Evolutionary conservation across 2,113 vertebrate genomes (phyloP).

Genomic region (Romanogobio albipinnatus): DNA sequence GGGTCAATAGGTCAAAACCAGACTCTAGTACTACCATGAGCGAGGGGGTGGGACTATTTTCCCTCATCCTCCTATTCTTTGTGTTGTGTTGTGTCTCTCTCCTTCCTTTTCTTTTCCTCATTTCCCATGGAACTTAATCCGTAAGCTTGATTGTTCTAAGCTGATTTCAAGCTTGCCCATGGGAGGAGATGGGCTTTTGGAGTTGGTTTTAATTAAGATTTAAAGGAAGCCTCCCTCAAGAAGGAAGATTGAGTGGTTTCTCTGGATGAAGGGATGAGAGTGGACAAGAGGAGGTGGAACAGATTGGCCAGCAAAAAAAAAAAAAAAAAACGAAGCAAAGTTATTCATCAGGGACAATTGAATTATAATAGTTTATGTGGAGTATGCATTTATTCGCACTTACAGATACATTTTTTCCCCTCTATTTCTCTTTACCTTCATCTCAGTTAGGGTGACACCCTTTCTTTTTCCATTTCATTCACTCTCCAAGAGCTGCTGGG

Average conservation of each 20-base stretch:
- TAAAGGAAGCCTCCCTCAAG: constrained; percentile 76
- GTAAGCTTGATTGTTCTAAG: constrained; percentile 82
- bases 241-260: constrained; percentile 71
- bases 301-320: constrained; percentile 58
- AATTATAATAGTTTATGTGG: background rate
- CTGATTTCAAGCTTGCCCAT: constrained; percentile 75
- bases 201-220: constrained; percentile 82
- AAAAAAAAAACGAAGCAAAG: background rate
- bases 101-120: constrained; percentile 61
- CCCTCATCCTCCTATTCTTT: constrained; percentile 53
- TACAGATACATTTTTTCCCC: background rate
- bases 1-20: constrained; percentile 76
- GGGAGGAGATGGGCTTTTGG: constrained; percentile 63
- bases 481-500: constrained; percentile 54
- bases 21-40: constrained; percentile 64
- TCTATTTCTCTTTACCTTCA: constrained; percentile 22
- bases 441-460: background rate
- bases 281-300: constrained; percentile 68
- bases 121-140: constrained; percentile 77
- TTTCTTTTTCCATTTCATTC: constrained; percentile 31
- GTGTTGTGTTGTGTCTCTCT: constrained; percentile 56
- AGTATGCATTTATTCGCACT: background rate
- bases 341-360: background rate
- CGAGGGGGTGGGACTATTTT: constrained; percentile 6
- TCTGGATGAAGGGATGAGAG: constrained; percentile 64